Conservation (phyloP, 2,797 vertebrate genomes). For the Borostomias antarcticus region DNA sequence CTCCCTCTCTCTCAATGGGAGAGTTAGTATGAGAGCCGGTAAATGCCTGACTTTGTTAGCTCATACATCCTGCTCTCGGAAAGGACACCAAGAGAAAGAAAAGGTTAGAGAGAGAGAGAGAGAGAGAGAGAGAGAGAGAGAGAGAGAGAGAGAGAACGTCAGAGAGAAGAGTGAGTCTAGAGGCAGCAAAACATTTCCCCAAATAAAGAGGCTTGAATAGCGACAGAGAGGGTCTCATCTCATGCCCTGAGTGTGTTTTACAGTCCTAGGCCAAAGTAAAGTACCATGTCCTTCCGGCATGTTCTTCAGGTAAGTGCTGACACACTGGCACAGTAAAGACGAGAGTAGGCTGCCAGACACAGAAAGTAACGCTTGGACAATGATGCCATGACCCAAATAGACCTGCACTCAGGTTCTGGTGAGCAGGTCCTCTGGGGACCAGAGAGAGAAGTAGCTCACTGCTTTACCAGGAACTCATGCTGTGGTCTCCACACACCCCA, state of each 20-base stretch:
- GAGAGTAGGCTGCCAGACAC: background rate
- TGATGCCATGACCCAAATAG: conserved; percentile 63
- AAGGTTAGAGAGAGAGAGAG: background rate
- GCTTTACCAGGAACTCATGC: conserved; percentile 39
- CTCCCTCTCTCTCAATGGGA: conserved; percentile 24
- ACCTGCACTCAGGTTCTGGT: conserved; percentile 47
- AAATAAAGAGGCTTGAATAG: no score
- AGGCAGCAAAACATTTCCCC: no score
- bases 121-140: background rate
- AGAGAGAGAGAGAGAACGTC: no score
- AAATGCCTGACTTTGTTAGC: conserved; percentile 49
- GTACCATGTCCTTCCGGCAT: no score
- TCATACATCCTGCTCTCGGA: conserved; percentile 42
- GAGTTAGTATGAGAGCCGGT: conserved; percentile 47
- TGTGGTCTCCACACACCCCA: conserved; percentile 37
- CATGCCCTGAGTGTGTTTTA: no score
- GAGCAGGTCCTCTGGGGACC: conserved; percentile 37
- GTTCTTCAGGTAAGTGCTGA: background rate
- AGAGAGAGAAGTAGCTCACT: conserved; percentile 19
- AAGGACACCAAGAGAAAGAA: conserved; percentile 21
- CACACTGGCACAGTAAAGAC: background rate
- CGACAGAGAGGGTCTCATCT: no score
- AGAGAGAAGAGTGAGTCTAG: conserved; percentile 2
- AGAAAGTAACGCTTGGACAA: conserved; percentile 36
- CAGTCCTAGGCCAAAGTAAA: no score